A percentile compares a stretch with the other conserved stretches of the same genome.
phyloP scores from a whole-genome alignment of 23 tunicate genomes.

The Ciona savignyi region DNA sequence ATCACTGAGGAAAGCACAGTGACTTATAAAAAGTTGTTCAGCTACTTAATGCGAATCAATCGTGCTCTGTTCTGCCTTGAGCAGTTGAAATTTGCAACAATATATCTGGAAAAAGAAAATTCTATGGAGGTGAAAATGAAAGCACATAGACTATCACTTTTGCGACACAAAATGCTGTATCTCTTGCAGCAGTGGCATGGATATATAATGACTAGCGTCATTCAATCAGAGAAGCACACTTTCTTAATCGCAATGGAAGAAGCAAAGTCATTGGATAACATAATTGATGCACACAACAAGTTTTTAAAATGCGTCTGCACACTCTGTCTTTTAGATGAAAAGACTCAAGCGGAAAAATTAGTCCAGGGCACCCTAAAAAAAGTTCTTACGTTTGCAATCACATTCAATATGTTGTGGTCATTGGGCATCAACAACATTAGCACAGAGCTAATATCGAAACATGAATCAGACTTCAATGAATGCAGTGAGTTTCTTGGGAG shows the following conservation, averaged over 20 bases:
- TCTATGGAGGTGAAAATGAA: background rate
- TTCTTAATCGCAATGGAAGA: constrained; percentile 50
- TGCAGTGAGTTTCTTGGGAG: constrained; percentile 80
- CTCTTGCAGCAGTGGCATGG: constrained; percentile 5
- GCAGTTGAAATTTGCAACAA: constrained; percentile 26
- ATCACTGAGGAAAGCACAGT: background rate
- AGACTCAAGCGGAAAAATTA: constrained; percentile 2
- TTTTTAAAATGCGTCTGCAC: constrained; percentile 48
- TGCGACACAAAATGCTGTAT: constrained; percentile 46
- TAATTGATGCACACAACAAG: background rate
- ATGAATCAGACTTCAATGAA: constrained; percentile 42
- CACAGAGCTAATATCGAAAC: background rate
- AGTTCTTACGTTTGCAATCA: constrained; percentile 47
- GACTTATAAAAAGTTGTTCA: background rate
- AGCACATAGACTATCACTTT: constrained; percentile 39
- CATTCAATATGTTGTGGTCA: constrained; percentile 50
- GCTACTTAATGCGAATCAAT: constrained; percentile 9
- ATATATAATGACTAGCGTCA: background rate
- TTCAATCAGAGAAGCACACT: constrained; percentile 29
- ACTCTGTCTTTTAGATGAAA: constrained; percentile 38
- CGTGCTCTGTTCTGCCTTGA: constrained; percentile 53
- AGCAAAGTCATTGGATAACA: background rate
- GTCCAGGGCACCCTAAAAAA: constrained; percentile 71
- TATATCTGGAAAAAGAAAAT: background rate
- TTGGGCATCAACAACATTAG: constrained; percentile 10